Conservation (phyloP, 2,797 vertebrate genomes). For the Tokudaia muenninki region DNA sequence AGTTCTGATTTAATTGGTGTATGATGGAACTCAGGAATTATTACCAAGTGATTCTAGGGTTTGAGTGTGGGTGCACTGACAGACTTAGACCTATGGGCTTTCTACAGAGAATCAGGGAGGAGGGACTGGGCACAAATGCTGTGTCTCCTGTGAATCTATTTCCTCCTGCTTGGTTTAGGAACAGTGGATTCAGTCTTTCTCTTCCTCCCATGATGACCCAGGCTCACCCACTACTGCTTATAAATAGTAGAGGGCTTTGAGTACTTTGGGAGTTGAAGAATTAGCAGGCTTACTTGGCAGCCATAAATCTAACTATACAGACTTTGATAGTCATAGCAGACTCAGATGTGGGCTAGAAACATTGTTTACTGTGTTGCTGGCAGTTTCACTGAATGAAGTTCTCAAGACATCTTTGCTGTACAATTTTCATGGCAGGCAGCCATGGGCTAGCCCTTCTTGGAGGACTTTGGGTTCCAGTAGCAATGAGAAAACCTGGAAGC, state of each 20-base stretch:
- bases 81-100: not conserved
- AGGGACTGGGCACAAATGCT: fast-evolving
- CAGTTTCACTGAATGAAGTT: not conserved
- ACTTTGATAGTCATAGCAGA: not conserved
- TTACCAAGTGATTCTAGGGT: not conserved
- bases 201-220: not conserved
- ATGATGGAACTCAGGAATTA: not conserved
- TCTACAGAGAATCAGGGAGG: not conserved
- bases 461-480: fast-evolving
- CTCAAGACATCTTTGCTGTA: not conserved
- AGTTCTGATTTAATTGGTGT: not conserved
- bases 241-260: not conserved
- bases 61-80: too few species aligned
- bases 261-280: not conserved
- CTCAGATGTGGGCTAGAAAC: not conserved
- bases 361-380: not conserved
- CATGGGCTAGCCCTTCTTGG: fast-evolving
- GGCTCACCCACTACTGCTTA: not conserved
- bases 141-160: not conserved
- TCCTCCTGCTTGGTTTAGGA: not conserved
- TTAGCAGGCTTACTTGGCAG: not conserved
- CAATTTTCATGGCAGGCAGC: not conserved
- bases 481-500: not conserved
- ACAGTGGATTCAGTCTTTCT: not conserved
- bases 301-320: too few species aligned